Conservation (phyloP, 2,888 invertebrate species). For the Noctua janthe region DNA sequence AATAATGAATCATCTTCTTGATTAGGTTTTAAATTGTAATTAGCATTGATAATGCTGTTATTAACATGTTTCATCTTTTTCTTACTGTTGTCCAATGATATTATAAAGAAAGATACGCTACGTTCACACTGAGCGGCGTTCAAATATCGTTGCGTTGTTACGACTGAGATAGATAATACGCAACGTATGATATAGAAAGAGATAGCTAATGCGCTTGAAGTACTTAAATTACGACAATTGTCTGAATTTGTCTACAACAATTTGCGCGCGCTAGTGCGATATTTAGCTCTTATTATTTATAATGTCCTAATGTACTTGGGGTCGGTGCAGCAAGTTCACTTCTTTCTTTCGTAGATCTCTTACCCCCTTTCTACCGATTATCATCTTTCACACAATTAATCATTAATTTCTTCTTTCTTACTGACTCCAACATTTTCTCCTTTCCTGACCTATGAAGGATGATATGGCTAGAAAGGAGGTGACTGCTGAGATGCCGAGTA, state of each 20-base stretch:
- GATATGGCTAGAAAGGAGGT: neutral
- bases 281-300: no score
- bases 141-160: no score
- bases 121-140: no score
- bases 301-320: neutral
- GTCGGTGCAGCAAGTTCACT: neutral
- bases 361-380: neutral
- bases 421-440: neutral
- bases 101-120: no score
- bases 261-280: no score
- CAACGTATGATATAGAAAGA: no score
- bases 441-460: neutral
- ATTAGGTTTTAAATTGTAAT: slow-evolving; percentile 7
- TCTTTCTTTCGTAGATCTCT: neutral
- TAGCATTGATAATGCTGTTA: neutral
- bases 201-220: no score
- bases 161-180: no score
- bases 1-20: slow-evolving; percentile 7
- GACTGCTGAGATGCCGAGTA: neutral
- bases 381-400: neutral
- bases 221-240: no score
- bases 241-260: no score
- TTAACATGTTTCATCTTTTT: neutral
- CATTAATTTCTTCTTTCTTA: neutral
- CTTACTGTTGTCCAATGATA: neutral